Evolutionary conservation across 2,113 vertebrate genomes (phyloP).

Genomic region (Euleptes europaea): DNA sequence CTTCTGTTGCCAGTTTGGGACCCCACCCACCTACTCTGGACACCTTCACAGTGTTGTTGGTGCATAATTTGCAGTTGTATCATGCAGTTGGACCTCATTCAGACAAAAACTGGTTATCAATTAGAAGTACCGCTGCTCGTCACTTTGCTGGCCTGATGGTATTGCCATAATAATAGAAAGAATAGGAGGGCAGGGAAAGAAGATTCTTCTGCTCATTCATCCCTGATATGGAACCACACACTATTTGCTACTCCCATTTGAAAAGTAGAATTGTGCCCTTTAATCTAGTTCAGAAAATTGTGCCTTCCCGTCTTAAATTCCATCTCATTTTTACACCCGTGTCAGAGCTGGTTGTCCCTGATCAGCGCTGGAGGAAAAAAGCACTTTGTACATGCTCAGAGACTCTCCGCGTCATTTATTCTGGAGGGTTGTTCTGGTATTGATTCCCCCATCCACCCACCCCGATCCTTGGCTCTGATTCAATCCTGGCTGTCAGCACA

Average conservation of each 20-base stretch:
- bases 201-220: too few relatives aligned
- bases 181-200: neutral
- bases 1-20: neutral
- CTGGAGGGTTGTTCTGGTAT: neutral
- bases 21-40: neutral
- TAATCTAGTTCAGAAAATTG: neutral
- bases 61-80: neutral
- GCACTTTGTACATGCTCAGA: neutral
- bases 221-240: too few relatives aligned
- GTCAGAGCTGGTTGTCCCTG: neutral
- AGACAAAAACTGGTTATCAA: neutral
- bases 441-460: neutral
- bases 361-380: neutral
- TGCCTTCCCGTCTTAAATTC: neutral
- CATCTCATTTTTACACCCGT: neutral
- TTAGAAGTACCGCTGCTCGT: neutral
- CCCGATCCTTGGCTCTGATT: neutral
- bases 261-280: neutral
- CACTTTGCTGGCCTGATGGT: neutral
- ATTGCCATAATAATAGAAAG: neutral
- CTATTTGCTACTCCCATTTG: too few relatives aligned
- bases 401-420: neutral
- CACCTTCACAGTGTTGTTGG: neutral
- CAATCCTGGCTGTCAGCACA: neutral
- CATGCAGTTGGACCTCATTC: too few relatives aligned